phyloP scores from a whole-genome alignment of 2,888 invertebrate species.

The Ernsta delagoae region DNA sequence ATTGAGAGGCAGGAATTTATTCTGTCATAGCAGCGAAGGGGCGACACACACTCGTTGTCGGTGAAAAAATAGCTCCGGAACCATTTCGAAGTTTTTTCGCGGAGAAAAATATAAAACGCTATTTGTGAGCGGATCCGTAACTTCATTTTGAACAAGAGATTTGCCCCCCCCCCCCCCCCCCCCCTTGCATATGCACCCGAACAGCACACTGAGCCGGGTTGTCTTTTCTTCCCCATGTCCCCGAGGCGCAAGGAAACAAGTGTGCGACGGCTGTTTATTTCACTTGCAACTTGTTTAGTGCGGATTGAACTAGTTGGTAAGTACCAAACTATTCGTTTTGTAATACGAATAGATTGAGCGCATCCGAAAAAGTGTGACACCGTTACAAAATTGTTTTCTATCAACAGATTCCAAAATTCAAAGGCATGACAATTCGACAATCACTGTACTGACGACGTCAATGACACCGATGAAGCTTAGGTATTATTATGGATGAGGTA shows the following conservation, averaged over 20 bases:
- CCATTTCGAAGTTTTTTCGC: conserved; percentile 65
- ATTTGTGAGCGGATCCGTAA: conserved; percentile 74
- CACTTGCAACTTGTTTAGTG: conserved; percentile 74
- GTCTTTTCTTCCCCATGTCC: conserved; percentile 59
- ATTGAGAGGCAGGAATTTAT: conserved; percentile 50
- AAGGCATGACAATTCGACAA: too few relatives aligned
- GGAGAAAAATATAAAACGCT: conserved; percentile 72
- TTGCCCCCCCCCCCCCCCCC: conserved; percentile 49
- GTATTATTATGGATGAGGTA: too few relatives aligned
- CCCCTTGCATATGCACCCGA: conserved; percentile 69
- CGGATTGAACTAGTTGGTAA: conserved; percentile 70
- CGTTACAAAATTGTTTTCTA: not conserved
- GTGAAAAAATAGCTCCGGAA: conserved; percentile 56
- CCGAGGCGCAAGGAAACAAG: conserved; percentile 69
- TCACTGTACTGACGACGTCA: too few relatives aligned
- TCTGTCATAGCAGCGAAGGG: conserved; percentile 47
- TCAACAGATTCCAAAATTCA: not conserved
- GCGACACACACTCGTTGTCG: conserved; percentile 44
- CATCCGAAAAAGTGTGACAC: conserved; percentile 9
- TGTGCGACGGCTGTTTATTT: conserved; percentile 73
- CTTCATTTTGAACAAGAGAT: conserved; percentile 76
- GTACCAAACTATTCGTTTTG: conserved; percentile 50
- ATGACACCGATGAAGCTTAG: too few relatives aligned
- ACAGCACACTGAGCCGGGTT: conserved; percentile 53
- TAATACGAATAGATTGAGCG: conserved; percentile 22